Base-by-base conservation (phyloP, 2,888 invertebrate species). In the Bedellia somnulentella region DNA sequence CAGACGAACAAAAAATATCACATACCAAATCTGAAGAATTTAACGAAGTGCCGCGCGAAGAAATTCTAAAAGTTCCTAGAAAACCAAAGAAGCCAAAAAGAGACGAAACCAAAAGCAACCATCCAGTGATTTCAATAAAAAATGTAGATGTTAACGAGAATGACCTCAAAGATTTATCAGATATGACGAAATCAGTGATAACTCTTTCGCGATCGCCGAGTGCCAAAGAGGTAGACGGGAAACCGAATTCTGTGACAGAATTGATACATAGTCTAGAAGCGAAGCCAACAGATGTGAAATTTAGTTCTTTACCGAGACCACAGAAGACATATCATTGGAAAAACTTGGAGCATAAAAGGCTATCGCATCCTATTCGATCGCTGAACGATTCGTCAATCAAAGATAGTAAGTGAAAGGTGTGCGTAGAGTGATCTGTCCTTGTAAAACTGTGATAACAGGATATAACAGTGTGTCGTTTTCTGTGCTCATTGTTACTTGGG, bases 301-400 rank as follows among this genome's bases (percentile, higher is more conserved):
- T 37, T 1, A 35, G 21, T n/a, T 40, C 38, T 5, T 5, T 10
- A 30, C 36, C 4, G 51, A 53, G 9, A 41, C 51, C 64, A 10
- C 52, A 54, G 15, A 66, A 63, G 38, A 57, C 61, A 5, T 75
- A 73, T 35, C 53, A 52, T 33, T 75, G 75, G 75, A 68, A 60
- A 54, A 71, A 61, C 9, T 44, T 60, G 51, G 73, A 68, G 38
- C 73, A 75, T 45, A 75, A 75, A 50, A 49, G 75, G 30, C 52
- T 73, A 35, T 71, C 73, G 18, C 60, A 73, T 35, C 75, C 75
- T 9, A 47, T 64, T 35, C 50, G 75, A 34, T 68, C 73, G 5
- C 45, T 75, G 49, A 66, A 71, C 44, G 61, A 58, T 36, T 48
- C 55, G 4, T 48, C 58, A 36, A 52, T 63, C 29, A n/a, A n/a